Evolutionary conservation across 2,113 vertebrate species (phyloP).

Genomic region (Polypterus bichir): DNA sequence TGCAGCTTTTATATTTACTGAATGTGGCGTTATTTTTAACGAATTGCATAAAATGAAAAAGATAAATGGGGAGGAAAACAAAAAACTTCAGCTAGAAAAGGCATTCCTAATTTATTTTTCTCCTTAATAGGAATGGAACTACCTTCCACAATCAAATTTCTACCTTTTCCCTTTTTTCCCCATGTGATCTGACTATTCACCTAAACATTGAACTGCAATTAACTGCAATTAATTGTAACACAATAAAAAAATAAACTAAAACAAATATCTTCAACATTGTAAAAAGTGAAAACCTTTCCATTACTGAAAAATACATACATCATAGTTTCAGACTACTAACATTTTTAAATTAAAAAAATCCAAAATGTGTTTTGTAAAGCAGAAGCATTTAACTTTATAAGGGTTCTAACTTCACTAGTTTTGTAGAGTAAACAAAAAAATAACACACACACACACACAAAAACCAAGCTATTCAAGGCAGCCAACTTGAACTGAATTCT

Average conservation of each 20-base stretch:
- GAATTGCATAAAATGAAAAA: no score
- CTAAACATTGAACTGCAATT: background rate
- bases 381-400: constrained; percentile 17
- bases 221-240: constrained; percentile 7
- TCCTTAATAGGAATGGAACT: no score
- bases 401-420: constrained; percentile 10
- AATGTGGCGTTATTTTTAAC: no score
- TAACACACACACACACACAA: constrained; percentile 9
- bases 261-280: constrained; percentile 21
- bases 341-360: constrained; percentile 19
- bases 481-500: constrained; percentile 1
- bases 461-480: background rate
- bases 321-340: constrained; percentile 25
- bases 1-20: no score
- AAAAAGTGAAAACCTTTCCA: constrained; percentile 19
- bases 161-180: constrained; percentile 1
- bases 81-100: no score
- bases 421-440: constrained; percentile 13
- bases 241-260: constrained; percentile 15
- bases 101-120: no score
- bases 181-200: constrained; percentile 10
- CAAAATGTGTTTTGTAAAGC: no score
- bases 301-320: constrained; percentile 27
- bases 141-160: no score
- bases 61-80: no score